These are phyloP conservation scores for Pangasius macronema DNA, from an alignment of 2,797 vertebrate genomes.

Conservation along the genomic window DNA sequence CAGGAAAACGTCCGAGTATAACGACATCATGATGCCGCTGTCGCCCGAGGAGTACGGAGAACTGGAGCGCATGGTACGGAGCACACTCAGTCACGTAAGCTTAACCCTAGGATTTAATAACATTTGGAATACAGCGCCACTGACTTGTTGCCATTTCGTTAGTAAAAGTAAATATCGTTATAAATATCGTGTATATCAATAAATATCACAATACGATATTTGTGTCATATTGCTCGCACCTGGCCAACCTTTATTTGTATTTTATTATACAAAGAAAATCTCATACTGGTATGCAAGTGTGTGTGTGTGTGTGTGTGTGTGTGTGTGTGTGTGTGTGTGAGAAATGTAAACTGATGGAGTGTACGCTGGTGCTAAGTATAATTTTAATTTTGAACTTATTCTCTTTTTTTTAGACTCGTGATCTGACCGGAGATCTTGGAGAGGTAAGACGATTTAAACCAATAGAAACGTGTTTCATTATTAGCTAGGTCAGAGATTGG, in stretches of 20 bases:
- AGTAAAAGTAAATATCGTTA: neutral
- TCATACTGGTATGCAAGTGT: neutral
- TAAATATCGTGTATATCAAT: neutral
- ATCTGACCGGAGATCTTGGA: constrained; percentile 21
- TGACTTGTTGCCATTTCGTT: neutral
- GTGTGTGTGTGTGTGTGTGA: neutral
- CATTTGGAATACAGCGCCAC: neutral
- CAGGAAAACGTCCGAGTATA: constrained; percentile 79
- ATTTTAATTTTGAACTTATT: neutral
- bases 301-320: neutral
- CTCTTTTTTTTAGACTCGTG: constrained; percentile 27
- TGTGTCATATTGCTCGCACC: neutral
- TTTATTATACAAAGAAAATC: neutral
- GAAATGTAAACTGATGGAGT: neutral
- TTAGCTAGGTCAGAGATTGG: too few species aligned
- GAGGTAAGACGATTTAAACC: constrained; percentile 10
- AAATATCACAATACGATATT: neutral
- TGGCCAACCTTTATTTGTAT: neutral
- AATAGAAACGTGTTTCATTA: neutral
- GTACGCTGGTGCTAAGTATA: neutral
- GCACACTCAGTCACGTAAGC: neutral
- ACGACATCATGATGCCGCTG: constrained; percentile 85
- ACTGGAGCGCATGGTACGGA: constrained; percentile 79
- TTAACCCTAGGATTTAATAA: too few species aligned
- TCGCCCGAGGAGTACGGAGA: constrained; percentile 86